A percentile compares a stretch with the other conserved stretches of the same genome.
These are phyloP conservation scores for Aspidapion aeneum DNA, from an alignment of 2,888 invertebrate species.

Conservation along the genomic window DNA sequence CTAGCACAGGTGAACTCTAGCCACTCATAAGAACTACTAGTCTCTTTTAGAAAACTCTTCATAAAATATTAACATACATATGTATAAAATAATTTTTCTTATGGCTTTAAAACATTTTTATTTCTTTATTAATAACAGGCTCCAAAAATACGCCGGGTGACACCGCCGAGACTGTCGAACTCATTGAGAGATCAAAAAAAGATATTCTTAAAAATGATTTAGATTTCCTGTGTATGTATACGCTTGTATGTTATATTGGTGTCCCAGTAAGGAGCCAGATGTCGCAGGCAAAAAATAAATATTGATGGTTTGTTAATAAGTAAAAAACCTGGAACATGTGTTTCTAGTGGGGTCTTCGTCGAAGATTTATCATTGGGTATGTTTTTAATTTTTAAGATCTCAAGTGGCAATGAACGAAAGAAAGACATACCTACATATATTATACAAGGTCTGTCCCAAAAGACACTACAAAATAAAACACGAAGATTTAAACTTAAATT, in stretches of 20 bases:
- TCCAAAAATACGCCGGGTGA: not conserved
- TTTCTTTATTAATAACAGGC: not conserved
- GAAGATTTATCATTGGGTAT: not conserved
- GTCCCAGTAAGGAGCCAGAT: slow-evolving; percentile 14
- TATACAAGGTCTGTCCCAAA: not conserved
- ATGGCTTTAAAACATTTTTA: no score
- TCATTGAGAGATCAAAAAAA: slow-evolving; percentile 2
- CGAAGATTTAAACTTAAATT: no score
- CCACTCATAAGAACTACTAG: no score
- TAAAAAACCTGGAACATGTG: slow-evolving; percentile 8
- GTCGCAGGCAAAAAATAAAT: slow-evolving; percentile 19
- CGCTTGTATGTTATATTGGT: no score
- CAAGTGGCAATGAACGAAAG: not conserved
- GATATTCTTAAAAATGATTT: slow-evolving; percentile 5
- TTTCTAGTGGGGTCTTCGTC: not conserved
- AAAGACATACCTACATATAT: not conserved
- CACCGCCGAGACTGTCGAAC: slow-evolving; percentile 1
- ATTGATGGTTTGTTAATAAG: slow-evolving; percentile 18
- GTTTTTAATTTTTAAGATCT: not conserved
- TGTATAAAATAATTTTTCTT: no score
- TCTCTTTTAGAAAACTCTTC: no score
- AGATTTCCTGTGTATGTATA: not conserved
- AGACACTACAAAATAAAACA: not conserved
- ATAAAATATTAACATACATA: no score
- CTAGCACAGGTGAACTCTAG: no score